A percentile compares a stretch with the other conserved stretches of the same genome.
These are phyloP conservation scores for Hapalemur alaotrensis DNA, from an alignment of 2,797 vertebrate genomes.

Conservation along the genomic window DNA sequence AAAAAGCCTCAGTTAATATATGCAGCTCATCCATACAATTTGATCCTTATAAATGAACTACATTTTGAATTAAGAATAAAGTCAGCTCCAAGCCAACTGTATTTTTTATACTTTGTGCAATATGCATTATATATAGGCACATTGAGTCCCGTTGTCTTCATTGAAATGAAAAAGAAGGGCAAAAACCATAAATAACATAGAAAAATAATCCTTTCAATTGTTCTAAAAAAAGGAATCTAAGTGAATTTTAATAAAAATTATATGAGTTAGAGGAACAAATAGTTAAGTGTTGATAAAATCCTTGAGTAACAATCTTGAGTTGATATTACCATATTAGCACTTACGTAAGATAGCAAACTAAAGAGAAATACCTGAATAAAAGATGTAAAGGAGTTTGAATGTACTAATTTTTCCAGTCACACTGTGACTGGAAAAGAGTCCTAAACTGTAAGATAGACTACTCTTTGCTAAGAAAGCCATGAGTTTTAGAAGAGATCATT, in stretches of 20 bases:
- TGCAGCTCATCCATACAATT: background rate
- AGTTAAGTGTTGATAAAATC: background rate
- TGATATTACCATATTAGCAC: background rate
- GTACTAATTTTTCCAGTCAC: background rate
- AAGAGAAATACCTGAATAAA: background rate
- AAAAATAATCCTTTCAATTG: background rate
- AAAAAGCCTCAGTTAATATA: background rate
- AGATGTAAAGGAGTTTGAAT: background rate
- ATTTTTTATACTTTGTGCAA: background rate
- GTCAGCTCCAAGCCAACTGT: background rate
- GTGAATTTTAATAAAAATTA: background rate
- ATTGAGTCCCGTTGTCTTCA: background rate
- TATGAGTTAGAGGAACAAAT: background rate
- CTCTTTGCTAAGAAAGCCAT: background rate
- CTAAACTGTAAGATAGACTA: background rate
- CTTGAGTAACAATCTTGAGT: background rate
- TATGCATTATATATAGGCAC: background rate
- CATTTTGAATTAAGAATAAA: slow-evolving; percentile 1
- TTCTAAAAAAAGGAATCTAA: background rate
- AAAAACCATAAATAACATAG: background rate
- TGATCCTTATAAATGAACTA: background rate
- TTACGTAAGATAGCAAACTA: background rate
- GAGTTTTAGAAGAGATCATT: background rate
- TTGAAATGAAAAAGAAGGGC: background rate
- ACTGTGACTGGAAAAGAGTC: background rate